These are phyloP conservation scores for Dryomyza anilis DNA, from an alignment of 2,888 invertebrate species.

Conservation along the genomic window DNA sequence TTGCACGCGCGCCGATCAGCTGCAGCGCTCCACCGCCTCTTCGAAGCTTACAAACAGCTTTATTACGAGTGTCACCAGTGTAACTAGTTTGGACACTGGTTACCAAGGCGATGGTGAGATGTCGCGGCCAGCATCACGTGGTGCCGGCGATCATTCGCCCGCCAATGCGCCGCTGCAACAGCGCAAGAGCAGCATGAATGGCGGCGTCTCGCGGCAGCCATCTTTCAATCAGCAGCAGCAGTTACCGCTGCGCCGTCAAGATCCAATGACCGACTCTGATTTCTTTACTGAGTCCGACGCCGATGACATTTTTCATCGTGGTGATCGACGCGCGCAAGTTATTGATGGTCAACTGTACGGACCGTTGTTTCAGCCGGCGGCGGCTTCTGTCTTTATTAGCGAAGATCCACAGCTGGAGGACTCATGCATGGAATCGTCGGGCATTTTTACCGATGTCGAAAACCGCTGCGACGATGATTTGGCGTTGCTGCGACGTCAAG, in stretches of 20 bases:
- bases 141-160: slow-evolving; percentile 76
- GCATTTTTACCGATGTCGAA: slow-evolving; percentile 86
- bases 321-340: slow-evolving; percentile 79
- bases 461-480: slow-evolving; percentile 70
- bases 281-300: slow-evolving; percentile 91
- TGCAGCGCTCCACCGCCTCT: slow-evolving; percentile 67
- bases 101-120: slow-evolving; percentile 92
- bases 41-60: slow-evolving; percentile 77
- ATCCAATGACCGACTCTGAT: slow-evolving; percentile 90
- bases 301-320: slow-evolving; percentile 72
- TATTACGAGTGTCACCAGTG: slow-evolving; percentile 87
- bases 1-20: slow-evolving; percentile 62
- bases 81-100: slow-evolving; percentile 90
- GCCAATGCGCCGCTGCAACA: slow-evolving; percentile 62
- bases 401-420: slow-evolving; percentile 70
- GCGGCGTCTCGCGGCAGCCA: slow-evolving; percentile 62
- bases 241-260: slow-evolving; percentile 72
- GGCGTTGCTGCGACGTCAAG: slow-evolving; percentile 58
- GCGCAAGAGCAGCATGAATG: slow-evolving; percentile 37
- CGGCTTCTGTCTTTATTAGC: slow-evolving; percentile 63
- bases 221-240: slow-evolving; percentile 59
- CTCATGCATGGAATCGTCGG: slow-evolving; percentile 86
- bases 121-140: slow-evolving; percentile 82
- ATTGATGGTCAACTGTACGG: slow-evolving; percentile 91
- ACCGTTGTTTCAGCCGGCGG: slow-evolving; percentile 59